These are phyloP conservation scores for Triplophysa siluroides DNA, from an alignment of 2,113 vertebrate species.

Conservation along the genomic window DNA sequence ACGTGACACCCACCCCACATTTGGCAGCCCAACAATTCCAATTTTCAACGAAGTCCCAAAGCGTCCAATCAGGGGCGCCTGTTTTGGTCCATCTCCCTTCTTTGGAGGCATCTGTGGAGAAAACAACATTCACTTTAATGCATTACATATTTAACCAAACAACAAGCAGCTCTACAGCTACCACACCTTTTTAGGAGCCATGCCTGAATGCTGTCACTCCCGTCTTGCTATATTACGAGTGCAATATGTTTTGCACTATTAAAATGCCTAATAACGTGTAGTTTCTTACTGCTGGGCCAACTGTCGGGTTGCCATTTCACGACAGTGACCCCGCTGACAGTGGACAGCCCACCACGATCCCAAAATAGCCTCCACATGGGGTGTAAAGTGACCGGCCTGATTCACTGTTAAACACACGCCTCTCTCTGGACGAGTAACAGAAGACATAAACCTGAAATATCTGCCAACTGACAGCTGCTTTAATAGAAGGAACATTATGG, in stretches of 20 bases:
- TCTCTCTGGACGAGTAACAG: conserved; percentile 13
- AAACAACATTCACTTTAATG: conserved; percentile 2
- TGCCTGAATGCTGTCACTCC: conserved; percentile 27
- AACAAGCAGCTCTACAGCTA: neutral
- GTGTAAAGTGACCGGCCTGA: conserved; percentile 53
- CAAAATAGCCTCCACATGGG: conserved; percentile 52
- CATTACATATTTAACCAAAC: neutral
- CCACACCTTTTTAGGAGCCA: conserved; percentile 60
- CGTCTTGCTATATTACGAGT: conserved; percentile 4
- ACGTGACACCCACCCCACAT: conserved; percentile 88
- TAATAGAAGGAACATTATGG: neutral
- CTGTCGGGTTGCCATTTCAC: conserved; percentile 19
- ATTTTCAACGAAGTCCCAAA: conserved; percentile 98
- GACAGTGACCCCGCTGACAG: neutral
- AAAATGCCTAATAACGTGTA: neutral
- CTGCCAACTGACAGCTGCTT: neutral
- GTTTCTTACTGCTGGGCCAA: neutral
- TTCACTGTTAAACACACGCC: conserved; percentile 38
- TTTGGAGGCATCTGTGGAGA: conserved; percentile 93
- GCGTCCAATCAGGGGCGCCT: conserved; percentile 87
- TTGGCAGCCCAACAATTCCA: conserved; percentile 96
- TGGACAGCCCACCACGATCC: neutral
- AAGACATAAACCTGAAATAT: neutral
- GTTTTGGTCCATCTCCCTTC: conserved; percentile 87
- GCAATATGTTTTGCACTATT: conserved; percentile 11